Base-by-base conservation (phyloP, 2,888 invertebrate genomes). In the Pristionchus japonicus region DNA sequence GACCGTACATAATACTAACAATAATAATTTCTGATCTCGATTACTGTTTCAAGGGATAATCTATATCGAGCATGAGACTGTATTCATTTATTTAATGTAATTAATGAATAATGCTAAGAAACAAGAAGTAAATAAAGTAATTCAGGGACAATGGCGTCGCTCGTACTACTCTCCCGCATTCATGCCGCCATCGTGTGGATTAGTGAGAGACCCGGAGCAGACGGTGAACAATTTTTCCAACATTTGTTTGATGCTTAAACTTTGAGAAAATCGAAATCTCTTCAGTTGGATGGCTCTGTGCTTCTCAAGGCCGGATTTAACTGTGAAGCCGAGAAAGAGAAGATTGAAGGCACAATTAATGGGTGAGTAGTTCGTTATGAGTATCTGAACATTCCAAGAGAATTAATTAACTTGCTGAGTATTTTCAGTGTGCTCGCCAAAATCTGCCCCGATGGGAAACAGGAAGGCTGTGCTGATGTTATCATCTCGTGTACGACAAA, bases 61-160 rank as follows among this genome's bases (percentile, higher is more conserved):
- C n/a, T n/a, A n/a, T n/a, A n/a, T n/a, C n/a, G n/a, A n/a, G n/a
- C n/a, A n/a, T n/a, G n/a, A n/a, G n/a, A n/a, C n/a, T n/a, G n/a
- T n/a, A n/a, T n/a, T n/a, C n/a, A n/a, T n/a, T n/a, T n/a, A n/a
- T n/a, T n/a, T n/a, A n/a, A n/a, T n/a, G n/a, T n/a, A n/a, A n/a
- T n/a, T n/a, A 3, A 64, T 2, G 17, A 80, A 74, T 20, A 80
- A 40, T 3, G 9, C 47, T 47, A 80, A 27, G n/a, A 9, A n/a
- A 64, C 57, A 20, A 57, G 57, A n/a, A n/a, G 61, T 11, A 31
- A 40, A 40, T 40, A n/a, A 43, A 1, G 1, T 77, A 11, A 3
- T 83, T 83, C 52, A 83, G 82, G 82, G 82, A 34, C 82, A 83
- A 52, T 83, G 82, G 82, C 82, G 52, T 1, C 82, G 82, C 17